phyloP scores from a whole-genome alignment of 2,888 invertebrate species.

The Hymenopus coronatus region DNA sequence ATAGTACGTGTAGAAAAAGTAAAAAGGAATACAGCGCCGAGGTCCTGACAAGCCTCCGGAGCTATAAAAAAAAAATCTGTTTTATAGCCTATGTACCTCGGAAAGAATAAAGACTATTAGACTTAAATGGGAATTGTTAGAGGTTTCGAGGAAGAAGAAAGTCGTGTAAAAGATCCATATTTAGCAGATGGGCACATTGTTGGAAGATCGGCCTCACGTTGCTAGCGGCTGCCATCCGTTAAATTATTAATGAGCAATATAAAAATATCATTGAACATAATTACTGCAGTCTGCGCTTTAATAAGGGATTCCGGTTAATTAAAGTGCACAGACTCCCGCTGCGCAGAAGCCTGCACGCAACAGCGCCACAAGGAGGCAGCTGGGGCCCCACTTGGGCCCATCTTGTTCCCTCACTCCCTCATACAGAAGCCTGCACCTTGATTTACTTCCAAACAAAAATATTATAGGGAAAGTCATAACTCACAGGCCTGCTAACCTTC shows the following conservation, averaged over 20 bases:
- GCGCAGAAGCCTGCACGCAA: neutral
- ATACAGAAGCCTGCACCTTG: neutral
- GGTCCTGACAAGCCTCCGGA: too few species aligned
- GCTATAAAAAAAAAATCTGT: too few species aligned
- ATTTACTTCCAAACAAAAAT: neutral
- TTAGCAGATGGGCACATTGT: too few species aligned
- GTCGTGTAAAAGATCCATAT: too few species aligned
- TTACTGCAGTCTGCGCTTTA: neutral
- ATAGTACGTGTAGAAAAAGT: too few species aligned
- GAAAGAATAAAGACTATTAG: too few species aligned
- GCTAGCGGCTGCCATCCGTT: neutral
- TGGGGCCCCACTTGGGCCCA: neutral
- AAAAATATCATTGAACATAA: constrained; percentile 18
- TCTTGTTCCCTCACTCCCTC: neutral
- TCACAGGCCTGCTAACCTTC: neutral
- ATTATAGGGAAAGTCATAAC: neutral
- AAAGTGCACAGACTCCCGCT: neutral
- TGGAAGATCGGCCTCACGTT: too few species aligned
- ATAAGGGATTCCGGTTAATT: neutral
- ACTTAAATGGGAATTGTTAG: too few species aligned
- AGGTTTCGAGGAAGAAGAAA: too few species aligned
- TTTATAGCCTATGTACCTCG: too few species aligned
- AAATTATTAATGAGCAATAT: constrained; percentile 15
- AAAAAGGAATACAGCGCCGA: too few species aligned
- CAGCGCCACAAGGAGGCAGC: neutral